These are phyloP conservation scores for Peromyscus polionotus DNA, from an alignment of 2,113 vertebrate genomes.

Conservation along the genomic window DNA sequence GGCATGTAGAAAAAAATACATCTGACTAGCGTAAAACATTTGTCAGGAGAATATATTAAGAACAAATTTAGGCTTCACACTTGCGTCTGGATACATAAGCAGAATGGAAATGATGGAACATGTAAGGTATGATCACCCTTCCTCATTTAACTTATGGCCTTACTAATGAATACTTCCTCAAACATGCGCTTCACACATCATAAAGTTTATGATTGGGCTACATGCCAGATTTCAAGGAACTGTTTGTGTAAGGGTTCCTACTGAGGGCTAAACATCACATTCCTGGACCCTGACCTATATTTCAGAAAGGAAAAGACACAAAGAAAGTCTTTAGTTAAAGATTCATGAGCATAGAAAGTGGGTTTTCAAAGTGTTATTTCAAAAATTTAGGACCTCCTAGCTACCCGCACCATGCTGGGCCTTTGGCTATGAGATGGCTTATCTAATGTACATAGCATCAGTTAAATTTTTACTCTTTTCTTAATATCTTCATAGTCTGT, in stretches of 20 bases:
- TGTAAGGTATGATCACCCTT: constrained; percentile 69
- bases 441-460: background rate
- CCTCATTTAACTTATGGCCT: constrained; percentile 75
- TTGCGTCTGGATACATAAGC: constrained; percentile 59
- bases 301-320: constrained; percentile 71
- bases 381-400: background rate
- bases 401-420: constrained; percentile 17
- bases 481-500: background rate
- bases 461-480: background rate
- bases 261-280: constrained; percentile 52
- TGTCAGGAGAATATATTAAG: constrained; percentile 58
- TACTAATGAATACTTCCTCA: constrained; percentile 82
- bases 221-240: constrained; percentile 68
- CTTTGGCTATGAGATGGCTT: constrained; percentile 14
- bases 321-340: constrained; percentile 66
- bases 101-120: constrained; percentile 64
- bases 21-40: constrained; percentile 44
- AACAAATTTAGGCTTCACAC: constrained; percentile 72
- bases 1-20: constrained; percentile 48
- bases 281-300: constrained; percentile 62
- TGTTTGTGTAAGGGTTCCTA: constrained; percentile 63
- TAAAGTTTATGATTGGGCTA: constrained; percentile 74
- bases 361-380: constrained; percentile 52
- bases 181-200: constrained; percentile 79
- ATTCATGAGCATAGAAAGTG: background rate